Conservation (phyloP, 2,797 vertebrate species). For the Arctocebus calabarensis region DNA sequence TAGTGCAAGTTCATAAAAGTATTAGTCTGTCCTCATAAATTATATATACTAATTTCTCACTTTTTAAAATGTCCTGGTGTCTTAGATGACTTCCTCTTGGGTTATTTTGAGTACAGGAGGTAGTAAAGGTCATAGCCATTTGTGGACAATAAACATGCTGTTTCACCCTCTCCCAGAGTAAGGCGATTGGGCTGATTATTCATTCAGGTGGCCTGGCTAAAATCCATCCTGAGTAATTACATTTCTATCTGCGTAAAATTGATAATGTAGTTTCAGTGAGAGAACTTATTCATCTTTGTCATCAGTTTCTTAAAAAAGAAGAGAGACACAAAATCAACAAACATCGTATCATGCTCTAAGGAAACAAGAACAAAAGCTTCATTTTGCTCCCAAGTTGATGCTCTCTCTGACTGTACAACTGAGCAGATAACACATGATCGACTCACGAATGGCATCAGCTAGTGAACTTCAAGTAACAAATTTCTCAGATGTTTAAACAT, state of each 20-base stretch:
- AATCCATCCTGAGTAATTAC: slow-evolving; percentile 69
- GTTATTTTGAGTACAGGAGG: slow-evolving; percentile 65
- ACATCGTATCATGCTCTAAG: slow-evolving; percentile 41
- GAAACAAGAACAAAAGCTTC: slow-evolving; percentile 60
- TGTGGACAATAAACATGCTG: slow-evolving; percentile 57
- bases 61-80: slow-evolving; percentile 13
- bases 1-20: neutral
- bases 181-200: slow-evolving; percentile 67
- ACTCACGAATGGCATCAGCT: neutral
- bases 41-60: neutral
- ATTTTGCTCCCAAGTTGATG: slow-evolving; percentile 50
- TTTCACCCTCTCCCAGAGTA: neutral
- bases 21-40: neutral
- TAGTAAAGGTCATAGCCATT: slow-evolving; percentile 68
- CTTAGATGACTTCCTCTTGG: slow-evolving; percentile 59
- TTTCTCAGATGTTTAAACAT: slow-evolving; percentile 24
- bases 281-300: slow-evolving; percentile 67
- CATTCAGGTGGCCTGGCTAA: slow-evolving; percentile 73
- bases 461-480: slow-evolving; percentile 53
- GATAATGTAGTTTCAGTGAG: slow-evolving; percentile 48
- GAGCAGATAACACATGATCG: slow-evolving; percentile 27
- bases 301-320: slow-evolving; percentile 45
- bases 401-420: slow-evolving; percentile 51
- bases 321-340: slow-evolving; percentile 55
- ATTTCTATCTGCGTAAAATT: neutral